Conservation (phyloP, 1,140 invertebrate genomes). For the Drosophila leontia region DNA sequence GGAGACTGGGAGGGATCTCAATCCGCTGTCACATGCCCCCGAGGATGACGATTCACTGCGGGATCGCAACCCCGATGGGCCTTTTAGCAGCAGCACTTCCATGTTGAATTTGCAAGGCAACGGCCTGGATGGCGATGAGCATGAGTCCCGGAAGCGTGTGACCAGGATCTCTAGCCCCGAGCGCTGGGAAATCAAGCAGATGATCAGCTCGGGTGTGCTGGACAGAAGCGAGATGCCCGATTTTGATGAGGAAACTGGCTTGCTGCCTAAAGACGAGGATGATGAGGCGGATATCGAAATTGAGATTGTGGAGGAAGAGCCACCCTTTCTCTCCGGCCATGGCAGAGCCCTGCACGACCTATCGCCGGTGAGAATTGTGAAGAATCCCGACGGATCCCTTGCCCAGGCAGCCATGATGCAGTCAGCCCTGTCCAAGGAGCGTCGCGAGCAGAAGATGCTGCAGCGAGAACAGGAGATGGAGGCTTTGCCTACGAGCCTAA, state of each 20-base stretch:
- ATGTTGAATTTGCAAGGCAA: slow-evolving; percentile 88
- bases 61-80: slow-evolving; percentile 94
- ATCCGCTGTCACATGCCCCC: slow-evolving; percentile 90
- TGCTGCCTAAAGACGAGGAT: slow-evolving; percentile 93
- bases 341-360: slow-evolving; percentile 95
- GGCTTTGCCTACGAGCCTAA: slow-evolving; percentile 91
- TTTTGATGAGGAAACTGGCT: slow-evolving; percentile 95
- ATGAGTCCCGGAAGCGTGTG: slow-evolving; percentile 91
- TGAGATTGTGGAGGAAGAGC: slow-evolving; percentile 99
- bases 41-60: slow-evolving; percentile 88
- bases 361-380: slow-evolving; percentile 98
- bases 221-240: slow-evolving; percentile 95
- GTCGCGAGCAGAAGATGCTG: slow-evolving; percentile 96
- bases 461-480: slow-evolving; percentile 96
- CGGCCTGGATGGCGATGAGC: slow-evolving; percentile 91
- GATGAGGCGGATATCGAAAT: slow-evolving; percentile 99
- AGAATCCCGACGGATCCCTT: slow-evolving; percentile 97
- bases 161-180: slow-evolving; percentile 98
- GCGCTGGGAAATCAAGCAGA: slow-evolving; percentile 95
- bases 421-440: slow-evolving; percentile 97
- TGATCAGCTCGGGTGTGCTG: slow-evolving; percentile 94
- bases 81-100: slow-evolving; percentile 87
- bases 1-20: slow-evolving; percentile 96
- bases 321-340: slow-evolving; percentile 97
- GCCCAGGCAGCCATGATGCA: slow-evolving; percentile 99